phyloP scores from a whole-genome alignment of 2,113 vertebrate species.

The Scopus umbretta region DNA sequence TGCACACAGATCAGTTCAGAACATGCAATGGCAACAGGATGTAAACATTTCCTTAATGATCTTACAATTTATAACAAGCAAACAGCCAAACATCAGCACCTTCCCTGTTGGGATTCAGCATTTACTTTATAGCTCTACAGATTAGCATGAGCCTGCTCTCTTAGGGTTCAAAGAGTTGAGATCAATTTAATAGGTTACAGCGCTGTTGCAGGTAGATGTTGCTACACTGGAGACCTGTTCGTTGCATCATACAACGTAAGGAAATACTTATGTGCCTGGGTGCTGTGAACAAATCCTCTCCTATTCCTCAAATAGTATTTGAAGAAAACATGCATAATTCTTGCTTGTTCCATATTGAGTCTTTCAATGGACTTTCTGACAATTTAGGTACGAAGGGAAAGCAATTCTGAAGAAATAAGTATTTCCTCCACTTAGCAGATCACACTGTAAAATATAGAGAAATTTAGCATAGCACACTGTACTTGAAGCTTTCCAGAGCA shows the following conservation, averaged over 20 bases:
- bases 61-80: constrained; percentile 56
- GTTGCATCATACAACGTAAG: constrained; percentile 62
- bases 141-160: constrained; percentile 54
- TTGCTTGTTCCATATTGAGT: background rate
- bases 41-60: constrained; percentile 71
- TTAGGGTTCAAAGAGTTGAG: constrained; percentile 15
- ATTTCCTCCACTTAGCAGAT: background rate
- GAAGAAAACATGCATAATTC: background rate
- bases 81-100: constrained; percentile 59
- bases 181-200: constrained; percentile 59
- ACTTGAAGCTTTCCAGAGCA: background rate
- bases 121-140: constrained; percentile 50
- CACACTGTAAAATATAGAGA: background rate
- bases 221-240: constrained; percentile 45
- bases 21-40: constrained; percentile 40
- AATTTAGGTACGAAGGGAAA: background rate
- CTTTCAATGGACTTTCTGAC: background rate
- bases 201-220: constrained; percentile 30
- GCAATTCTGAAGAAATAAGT: background rate
- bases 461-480: background rate
- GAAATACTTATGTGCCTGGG: background rate
- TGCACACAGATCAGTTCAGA: background rate
- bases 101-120: constrained; percentile 43
- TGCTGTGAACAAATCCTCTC: constrained; percentile 23
- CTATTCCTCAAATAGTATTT: background rate